Percentiles rank a stretch among this genome's conserved stretches.
These are phyloP conservation scores for Camponotus fellah DNA, from an alignment of 2,888 invertebrate genomes.

Conservation along the genomic window DNA sequence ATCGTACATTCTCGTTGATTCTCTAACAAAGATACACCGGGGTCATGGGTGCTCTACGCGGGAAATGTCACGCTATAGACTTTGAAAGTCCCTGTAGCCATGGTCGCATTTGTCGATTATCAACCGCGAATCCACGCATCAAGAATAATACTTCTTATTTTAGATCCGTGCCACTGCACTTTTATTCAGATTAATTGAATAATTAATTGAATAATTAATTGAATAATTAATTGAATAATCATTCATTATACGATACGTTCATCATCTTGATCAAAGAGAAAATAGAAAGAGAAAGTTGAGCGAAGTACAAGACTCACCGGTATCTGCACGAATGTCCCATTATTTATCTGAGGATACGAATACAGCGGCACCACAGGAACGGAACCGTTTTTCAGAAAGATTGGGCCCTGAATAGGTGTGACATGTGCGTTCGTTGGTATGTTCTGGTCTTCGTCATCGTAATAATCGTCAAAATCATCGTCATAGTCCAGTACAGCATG, in stretches of 20 bases:
- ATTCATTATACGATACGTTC: background rate
- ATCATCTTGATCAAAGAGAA: background rate
- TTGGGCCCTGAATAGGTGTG: constrained; percentile 96
- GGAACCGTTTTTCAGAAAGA: constrained; percentile 93
- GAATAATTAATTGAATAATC: background rate
- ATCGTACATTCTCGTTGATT: constrained; percentile 58
- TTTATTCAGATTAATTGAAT: background rate
- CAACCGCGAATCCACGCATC: constrained; percentile 43
- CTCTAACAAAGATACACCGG: constrained; percentile 69
- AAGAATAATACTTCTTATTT: constrained; percentile 5
- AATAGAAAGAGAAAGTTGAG: background rate
- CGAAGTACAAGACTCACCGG: constrained; percentile 90
- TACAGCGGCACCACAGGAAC: constrained; percentile 96
- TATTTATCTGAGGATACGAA: constrained; percentile 94
- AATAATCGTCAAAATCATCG: constrained; percentile 89
- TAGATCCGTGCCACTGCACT: background rate
- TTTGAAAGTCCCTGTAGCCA: constrained; percentile 66
- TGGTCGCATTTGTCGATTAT: constrained; percentile 64
- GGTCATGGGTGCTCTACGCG: constrained; percentile 68
- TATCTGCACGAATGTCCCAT: constrained; percentile 95
- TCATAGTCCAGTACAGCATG: constrained; percentile 92
- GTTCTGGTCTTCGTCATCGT: constrained; percentile 86
- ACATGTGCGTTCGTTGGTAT: constrained; percentile 88
- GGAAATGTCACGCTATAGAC: constrained; percentile 76
- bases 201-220: background rate